Evolutionary conservation across 2,797 vertebrate species (phyloP).

Genomic region (Lycodopsis pacificus): DNA sequence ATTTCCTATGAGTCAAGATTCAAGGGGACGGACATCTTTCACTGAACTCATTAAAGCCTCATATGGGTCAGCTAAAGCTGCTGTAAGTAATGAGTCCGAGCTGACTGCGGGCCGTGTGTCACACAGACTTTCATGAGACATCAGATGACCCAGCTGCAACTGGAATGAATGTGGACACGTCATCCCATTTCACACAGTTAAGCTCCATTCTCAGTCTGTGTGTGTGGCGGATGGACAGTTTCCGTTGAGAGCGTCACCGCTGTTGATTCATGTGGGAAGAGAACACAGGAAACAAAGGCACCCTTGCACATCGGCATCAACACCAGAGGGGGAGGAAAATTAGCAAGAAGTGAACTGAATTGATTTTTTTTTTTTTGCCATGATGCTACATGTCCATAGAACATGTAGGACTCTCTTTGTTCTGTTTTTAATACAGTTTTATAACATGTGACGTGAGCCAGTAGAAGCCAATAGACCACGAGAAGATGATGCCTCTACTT

Average conservation of each 20-base stretch:
- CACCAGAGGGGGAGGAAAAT: conserved; percentile 13
- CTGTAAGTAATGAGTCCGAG: conserved; percentile 13
- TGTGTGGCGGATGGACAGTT: conserved; percentile 41
- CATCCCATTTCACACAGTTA: conserved; percentile 13
- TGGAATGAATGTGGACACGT: conserved; percentile 53
- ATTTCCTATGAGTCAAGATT: conserved; percentile 21
- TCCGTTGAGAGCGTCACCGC: conserved; percentile 41
- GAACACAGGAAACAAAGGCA: conserved; percentile 42
- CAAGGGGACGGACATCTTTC: not conserved
- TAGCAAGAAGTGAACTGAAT: conserved; percentile 3
- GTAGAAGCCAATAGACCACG: not conserved
- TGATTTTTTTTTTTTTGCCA: not conserved
- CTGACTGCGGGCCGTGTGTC: conserved; percentile 30
- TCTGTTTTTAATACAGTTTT: not conserved
- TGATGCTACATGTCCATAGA: not conserved
- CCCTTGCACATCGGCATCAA: conserved; percentile 26
- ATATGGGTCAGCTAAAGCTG: not conserved
- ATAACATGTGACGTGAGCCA: not conserved
- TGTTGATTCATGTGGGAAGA: conserved; percentile 45
- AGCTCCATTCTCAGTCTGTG: conserved; percentile 28
- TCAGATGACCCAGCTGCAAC: conserved; percentile 68
- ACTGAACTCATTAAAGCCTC: not conserved
- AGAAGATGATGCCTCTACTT: not conserved
- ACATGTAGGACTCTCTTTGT: not conserved
- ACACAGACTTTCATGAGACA: conserved; percentile 37